Evolutionary conservation across 2,888 invertebrate genomes (phyloP).

Genomic region (Dolomedes plantarius): DNA sequence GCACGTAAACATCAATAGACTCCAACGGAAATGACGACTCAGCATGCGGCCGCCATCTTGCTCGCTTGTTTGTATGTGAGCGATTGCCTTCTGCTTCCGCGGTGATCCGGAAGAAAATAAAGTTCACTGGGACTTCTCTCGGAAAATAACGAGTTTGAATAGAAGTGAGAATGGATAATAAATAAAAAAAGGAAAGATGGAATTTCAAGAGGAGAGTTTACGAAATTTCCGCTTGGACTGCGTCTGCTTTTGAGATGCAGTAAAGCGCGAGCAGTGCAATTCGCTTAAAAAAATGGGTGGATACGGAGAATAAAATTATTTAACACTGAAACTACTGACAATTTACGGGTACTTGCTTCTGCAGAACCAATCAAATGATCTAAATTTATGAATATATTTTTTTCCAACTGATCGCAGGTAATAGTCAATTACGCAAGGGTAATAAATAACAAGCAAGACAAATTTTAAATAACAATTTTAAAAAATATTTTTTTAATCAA

Average conservation of each 20-base stretch:
- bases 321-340: no score
- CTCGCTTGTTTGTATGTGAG: slow-evolving; percentile 45
- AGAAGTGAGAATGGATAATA: background rate
- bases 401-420: no score
- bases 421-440: no score
- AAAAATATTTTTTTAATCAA: no score
- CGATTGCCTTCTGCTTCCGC: slow-evolving; percentile 59
- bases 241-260: background rate
- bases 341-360: no score
- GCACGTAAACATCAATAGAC: background rate
- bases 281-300: no score
- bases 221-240: background rate
- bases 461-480: no score
- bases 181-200: background rate
- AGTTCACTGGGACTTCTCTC: slow-evolving; percentile 26
- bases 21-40: background rate
- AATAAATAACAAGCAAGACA: no score
- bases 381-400: no score
- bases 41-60: slow-evolving; percentile 2
- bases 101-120: slow-evolving; percentile 63
- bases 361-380: no score
- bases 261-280: no score
- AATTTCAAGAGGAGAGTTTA: background rate
- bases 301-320: no score
- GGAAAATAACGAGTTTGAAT: background rate